Evolutionary conservation across 2,797 vertebrate species (phyloP).

Genomic region (Trachops cirrhosus): DNA sequence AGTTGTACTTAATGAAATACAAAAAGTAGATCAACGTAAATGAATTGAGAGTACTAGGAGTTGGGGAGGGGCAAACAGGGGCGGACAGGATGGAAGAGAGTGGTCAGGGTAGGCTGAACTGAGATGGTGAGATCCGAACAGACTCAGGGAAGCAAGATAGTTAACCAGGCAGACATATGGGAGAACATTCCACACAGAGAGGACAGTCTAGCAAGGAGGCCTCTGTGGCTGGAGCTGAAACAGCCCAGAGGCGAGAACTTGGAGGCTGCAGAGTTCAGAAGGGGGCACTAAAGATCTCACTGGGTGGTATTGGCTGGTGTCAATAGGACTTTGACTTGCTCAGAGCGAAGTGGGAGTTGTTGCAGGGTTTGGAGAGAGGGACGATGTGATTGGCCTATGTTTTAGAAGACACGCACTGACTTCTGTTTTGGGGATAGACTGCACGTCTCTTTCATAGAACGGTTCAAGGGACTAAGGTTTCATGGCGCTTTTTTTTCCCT

Average conservation of each 20-base stretch:
- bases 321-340: not conserved
- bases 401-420: not conserved
- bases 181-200: not conserved
- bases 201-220: no score
- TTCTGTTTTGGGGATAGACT: not conserved
- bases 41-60: not conserved
- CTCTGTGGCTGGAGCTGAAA: not conserved
- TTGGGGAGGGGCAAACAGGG: no score
- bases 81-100: not conserved
- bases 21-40: not conserved
- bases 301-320: not conserved
- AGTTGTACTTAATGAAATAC: not conserved
- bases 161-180: not conserved
- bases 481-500: not conserved
- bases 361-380: not conserved
- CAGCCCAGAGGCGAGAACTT: not conserved
- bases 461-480: not conserved
- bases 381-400: rapidly evolving
- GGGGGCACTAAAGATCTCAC: not conserved
- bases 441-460: not conserved
- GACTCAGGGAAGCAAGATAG: not conserved
- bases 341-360: not conserved
- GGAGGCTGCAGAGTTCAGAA: not conserved
- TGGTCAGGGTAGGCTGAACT: not conserved
- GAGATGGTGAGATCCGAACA: not conserved